These are phyloP conservation scores for Perithous albicinctus DNA, from an alignment of 2,888 invertebrate species.

Conservation along the genomic window DNA sequence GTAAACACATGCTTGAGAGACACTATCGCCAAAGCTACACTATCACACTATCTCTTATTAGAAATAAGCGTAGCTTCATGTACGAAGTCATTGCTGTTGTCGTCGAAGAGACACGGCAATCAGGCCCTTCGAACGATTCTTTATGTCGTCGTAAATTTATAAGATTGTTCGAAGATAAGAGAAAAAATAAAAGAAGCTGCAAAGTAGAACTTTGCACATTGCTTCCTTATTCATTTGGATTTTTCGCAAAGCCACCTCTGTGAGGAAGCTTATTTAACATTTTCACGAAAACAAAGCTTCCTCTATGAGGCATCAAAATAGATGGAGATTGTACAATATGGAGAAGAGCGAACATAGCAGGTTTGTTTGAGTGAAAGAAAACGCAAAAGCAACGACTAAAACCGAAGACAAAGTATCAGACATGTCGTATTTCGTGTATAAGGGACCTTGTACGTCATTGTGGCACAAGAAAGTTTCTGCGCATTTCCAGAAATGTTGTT, in stretches of 20 bases:
- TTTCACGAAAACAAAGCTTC: too few species aligned
- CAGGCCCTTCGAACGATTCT: constrained; percentile 70
- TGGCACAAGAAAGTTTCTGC: constrained; percentile 57
- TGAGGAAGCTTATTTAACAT: too few species aligned
- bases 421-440: constrained; percentile 2
- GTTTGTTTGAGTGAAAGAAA: constrained; percentile 2
- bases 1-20: constrained; percentile 28
- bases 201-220: too few species aligned
- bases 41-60: constrained; percentile 80
- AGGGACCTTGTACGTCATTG: constrained; percentile 35
- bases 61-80: constrained; percentile 75
- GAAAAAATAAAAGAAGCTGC: constrained; percentile 35
- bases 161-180: constrained; percentile 70
- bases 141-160: constrained; percentile 78
- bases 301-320: too few species aligned
- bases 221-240: too few species aligned
- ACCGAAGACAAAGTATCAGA: constrained; percentile 2
- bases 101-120: constrained; percentile 72
- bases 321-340: constrained; percentile 27
- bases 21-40: constrained; percentile 47
- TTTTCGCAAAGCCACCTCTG: too few species aligned
- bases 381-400: constrained; percentile 23
- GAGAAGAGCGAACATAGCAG: not conserved
- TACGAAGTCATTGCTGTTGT: constrained; percentile 54
- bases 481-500: constrained; percentile 42